Conservation (phyloP, 2,888 invertebrate genomes). For the Ornithoptera alexandrae region DNA sequence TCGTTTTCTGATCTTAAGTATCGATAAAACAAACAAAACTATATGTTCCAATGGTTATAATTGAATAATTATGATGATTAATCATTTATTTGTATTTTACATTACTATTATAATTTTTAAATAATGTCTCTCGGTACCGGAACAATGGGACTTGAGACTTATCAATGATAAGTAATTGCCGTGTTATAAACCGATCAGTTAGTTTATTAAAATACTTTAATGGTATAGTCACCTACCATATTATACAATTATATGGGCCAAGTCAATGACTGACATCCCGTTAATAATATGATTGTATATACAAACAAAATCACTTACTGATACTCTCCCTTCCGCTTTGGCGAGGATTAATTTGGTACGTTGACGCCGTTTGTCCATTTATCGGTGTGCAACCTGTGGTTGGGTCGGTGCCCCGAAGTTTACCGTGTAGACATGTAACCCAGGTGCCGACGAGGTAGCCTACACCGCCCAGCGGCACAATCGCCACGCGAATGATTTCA, state of each 20-base stretch:
- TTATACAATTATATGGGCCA: too few species aligned
- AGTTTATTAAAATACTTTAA: too few species aligned
- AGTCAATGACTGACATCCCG: not conserved
- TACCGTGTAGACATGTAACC: constrained; percentile 46
- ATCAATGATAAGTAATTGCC: too few species aligned
- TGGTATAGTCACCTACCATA: too few species aligned
- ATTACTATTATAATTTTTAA: too few species aligned
- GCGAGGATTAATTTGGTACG: constrained; percentile 52
- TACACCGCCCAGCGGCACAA: not conserved
- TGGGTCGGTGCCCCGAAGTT: constrained; percentile 59
- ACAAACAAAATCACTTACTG: constrained; percentile 27
- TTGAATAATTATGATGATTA: too few species aligned
- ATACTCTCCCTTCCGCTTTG: constrained; percentile 24
- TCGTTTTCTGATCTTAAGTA: not conserved
- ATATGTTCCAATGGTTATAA: not conserved
- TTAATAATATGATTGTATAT: not conserved
- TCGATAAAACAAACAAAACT: not conserved
- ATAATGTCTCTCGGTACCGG: too few species aligned
- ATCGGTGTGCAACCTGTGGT: constrained; percentile 51
- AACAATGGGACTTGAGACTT: too few species aligned
- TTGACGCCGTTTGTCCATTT: constrained; percentile 66
- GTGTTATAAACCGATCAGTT: too few species aligned
- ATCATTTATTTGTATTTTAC: too few species aligned
- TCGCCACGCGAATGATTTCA: not conserved
- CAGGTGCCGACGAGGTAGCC: constrained; percentile 52